Percentiles rank a stretch among this genome's conserved stretches.
These are phyloP conservation scores for Redunca redunca DNA, from an alignment of 2,113 vertebrate genomes.

Conservation along the genomic window DNA sequence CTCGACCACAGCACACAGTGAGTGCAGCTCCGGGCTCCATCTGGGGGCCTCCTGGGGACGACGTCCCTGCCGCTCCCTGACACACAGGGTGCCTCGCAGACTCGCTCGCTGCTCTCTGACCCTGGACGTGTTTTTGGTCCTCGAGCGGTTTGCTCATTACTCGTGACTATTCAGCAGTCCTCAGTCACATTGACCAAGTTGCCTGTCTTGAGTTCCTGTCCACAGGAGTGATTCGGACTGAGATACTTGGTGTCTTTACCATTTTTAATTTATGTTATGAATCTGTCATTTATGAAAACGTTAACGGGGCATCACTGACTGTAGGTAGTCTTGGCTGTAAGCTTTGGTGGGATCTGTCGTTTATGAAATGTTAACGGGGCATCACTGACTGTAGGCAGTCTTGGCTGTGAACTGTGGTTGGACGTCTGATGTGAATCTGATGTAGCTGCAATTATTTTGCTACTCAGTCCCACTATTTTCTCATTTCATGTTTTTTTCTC, in stretches of 20 bases:
- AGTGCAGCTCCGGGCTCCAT: slow-evolving; percentile 50
- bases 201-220: not conserved
- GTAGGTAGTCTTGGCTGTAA: not conserved
- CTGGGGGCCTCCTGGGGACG: not conserved
- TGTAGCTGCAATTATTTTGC: not conserved
- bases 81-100: rapidly evolving
- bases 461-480: not conserved
- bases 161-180: not conserved
- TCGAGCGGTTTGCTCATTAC: not conserved
- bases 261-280: not conserved
- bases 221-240: not conserved
- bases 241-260: not conserved
- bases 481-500: not conserved
- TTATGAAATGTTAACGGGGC: not conserved
- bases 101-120: not conserved
- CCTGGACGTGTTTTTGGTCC: not conserved
- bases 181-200: not conserved
- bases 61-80: rapidly evolving
- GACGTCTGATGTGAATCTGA: rapidly evolving
- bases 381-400: rapidly evolving
- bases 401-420: not conserved
- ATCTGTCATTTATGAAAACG: not conserved
- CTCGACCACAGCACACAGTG: slow-evolving; percentile 87
- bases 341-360: not conserved
- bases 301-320: not conserved